Evolutionary conservation across 1,140 invertebrate species (phyloP), one percentile per base, ranked within the genome.

Genomic region (Aphidius gifuensis): DNA sequence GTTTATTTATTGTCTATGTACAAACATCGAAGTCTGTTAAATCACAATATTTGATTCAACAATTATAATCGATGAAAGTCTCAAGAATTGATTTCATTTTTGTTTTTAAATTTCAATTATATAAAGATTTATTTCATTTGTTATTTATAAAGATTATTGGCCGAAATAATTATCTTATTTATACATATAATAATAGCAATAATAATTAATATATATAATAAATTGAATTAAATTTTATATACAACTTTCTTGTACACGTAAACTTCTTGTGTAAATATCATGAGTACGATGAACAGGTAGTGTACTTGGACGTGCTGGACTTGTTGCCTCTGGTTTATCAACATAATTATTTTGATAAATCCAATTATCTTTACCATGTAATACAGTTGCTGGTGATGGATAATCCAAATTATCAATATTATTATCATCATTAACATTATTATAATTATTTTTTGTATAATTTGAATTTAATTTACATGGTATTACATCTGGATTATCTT

Each of bases 221-320:
- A 6, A 6, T 11, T 50, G 1, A 7, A 32, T 16, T 32, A 43
- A 40, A 48, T 62, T 51, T 67, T 75, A 78, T 78, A 78, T 78
- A 75, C 75, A 78, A 64, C 76, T 78, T 50, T 78, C 76, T 57
- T 78, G 76, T 44, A 78, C 71, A 45, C 75, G 69, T 21, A 71
- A 69, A 66, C 76, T 78, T 60, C 72, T 75, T 60, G 76, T 78
- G 58, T 77, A 78, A 21, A 78, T 74, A 47, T 78, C 75, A 51
- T 76, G 75, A 8, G 65, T 69, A 46, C 73, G 72, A 58, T 75
- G 72, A 6, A 77, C 75, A 16, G 75, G 73, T 38, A 77, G 61
- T 23, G 75, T 76, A 56, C 68, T 78, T 3, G 75, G 76, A 47
- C 76, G 69, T 11, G 68, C 56, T 23, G 71, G 72, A 50, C 66